phyloP scores from a whole-genome alignment of 2,888 invertebrate species.

The Atethmia centrago region DNA sequence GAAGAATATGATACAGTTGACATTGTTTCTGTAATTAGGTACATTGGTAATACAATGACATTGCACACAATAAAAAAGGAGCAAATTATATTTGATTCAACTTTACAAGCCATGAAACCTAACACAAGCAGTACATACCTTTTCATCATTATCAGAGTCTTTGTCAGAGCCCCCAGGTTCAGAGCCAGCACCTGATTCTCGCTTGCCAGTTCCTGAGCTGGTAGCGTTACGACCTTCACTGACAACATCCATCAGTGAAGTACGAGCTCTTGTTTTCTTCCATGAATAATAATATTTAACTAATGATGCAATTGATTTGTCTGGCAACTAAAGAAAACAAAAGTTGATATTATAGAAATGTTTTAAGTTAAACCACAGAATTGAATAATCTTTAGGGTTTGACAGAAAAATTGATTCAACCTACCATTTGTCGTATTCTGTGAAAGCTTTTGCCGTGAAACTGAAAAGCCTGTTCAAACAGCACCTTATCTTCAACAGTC shows the following conservation, averaged over 20 bases:
- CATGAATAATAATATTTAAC: constrained; percentile 99
- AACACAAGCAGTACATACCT: constrained; percentile 91
- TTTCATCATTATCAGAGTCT: constrained; percentile 97
- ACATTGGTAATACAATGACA: constrained; percentile 62
- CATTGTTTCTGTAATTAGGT: constrained; percentile 48
- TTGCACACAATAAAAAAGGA: constrained; percentile 66
- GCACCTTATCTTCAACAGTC: constrained; percentile 99
- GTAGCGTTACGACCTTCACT: constrained; percentile 94
- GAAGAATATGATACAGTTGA: constrained; percentile 56
- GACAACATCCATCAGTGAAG: constrained; percentile 97
- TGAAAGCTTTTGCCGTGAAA: constrained; percentile 99
- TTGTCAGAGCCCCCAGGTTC: constrained; percentile 96
- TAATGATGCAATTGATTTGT: constrained; percentile 98
- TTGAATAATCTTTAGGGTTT: not conserved
- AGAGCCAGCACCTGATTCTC: constrained; percentile 94
- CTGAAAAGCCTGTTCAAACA: constrained; percentile 99
- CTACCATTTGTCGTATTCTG: constrained; percentile 98
- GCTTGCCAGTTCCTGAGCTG: constrained; percentile 91
- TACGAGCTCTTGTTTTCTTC: constrained; percentile 98
- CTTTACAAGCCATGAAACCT: constrained; percentile 58
- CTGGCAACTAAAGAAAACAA: constrained; percentile 93
- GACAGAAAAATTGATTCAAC: too few relatives aligned
- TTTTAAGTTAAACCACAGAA: not conserved
- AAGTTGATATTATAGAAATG: constrained; percentile 20
- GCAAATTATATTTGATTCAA: constrained; percentile 69